These are phyloP conservation scores for Lochmaea capreae DNA, from an alignment of 2,888 invertebrate species.

Conservation along the genomic window DNA sequence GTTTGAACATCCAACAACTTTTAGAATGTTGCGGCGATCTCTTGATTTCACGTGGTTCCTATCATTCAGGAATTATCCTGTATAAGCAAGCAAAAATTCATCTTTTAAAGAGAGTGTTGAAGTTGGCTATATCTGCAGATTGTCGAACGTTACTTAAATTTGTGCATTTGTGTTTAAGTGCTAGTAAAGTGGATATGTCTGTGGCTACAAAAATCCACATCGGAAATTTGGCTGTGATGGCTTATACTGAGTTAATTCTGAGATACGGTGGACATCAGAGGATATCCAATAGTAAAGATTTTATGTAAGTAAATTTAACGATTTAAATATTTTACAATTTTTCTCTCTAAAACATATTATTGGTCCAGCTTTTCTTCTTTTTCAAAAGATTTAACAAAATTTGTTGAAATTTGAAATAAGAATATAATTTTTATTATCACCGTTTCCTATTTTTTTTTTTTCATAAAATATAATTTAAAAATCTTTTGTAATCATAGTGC, in stretches of 20 bases:
- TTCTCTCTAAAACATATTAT: no score
- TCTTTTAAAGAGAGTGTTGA: conserved; percentile 69
- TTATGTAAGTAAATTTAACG: conserved; percentile 65
- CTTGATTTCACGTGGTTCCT: conserved; percentile 78
- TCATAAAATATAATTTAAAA: no score
- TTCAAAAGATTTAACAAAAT: no score
- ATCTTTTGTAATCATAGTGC: no score
- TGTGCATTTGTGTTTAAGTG: conserved; percentile 69
- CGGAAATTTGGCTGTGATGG: conserved; percentile 75
- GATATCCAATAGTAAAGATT: conserved; percentile 64
- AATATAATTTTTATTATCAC: no score
- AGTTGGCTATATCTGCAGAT: conserved; percentile 73
- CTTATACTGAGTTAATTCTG: conserved; percentile 71
- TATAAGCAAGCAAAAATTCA: conserved; percentile 75
- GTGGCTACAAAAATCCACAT: conserved; percentile 73
- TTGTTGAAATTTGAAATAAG: no score
- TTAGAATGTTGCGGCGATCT: conserved; percentile 87
- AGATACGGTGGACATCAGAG: conserved; percentile 62
- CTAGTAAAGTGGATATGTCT: conserved; percentile 70
- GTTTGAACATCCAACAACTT: conserved; percentile 73
- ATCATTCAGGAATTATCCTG: conserved; percentile 81
- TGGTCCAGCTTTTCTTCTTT: no score
- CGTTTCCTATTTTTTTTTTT: no score
- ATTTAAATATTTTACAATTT: neutral
- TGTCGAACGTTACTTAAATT: conserved; percentile 72